Evolutionary conservation across 2,113 vertebrate genomes (phyloP).

Genomic region (Corvus moneduloides): DNA sequence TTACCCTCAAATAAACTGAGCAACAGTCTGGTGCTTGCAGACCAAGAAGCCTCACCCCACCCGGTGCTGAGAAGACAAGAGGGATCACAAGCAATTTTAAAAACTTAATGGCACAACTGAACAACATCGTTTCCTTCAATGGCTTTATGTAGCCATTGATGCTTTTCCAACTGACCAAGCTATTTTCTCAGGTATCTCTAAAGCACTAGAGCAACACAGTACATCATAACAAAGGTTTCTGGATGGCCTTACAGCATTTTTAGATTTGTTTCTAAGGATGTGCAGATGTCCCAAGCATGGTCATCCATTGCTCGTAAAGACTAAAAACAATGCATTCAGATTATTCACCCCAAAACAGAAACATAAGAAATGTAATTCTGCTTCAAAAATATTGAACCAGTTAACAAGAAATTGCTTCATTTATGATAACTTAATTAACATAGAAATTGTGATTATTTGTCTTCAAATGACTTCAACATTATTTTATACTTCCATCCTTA

Average conservation of each 20-base stretch:
- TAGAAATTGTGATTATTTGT: background rate
- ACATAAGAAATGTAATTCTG: background rate
- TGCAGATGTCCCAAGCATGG: background rate
- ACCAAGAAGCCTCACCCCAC: background rate
- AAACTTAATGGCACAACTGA: background rate
- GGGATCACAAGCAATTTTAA: rapidly evolving
- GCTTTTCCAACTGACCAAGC: background rate
- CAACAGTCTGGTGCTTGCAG: background rate
- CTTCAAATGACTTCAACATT: background rate
- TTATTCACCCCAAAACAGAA: background rate
- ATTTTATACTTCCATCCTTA: background rate
- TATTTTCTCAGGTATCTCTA: background rate
- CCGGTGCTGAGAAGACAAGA: background rate
- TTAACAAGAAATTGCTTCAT: background rate
- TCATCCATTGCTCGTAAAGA: rapidly evolving
- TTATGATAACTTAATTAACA: background rate
- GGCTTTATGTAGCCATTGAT: background rate
- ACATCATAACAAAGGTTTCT: background rate
- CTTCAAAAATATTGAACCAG: background rate
- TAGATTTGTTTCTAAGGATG: background rate
- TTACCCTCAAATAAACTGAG: background rate
- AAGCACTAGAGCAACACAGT: background rate
- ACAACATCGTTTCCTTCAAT: rapidly evolving
- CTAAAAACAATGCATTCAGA: background rate
- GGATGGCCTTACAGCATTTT: background rate